Percentiles rank a stretch among this genome's conserved stretches.
phyloP scores from a whole-genome alignment of 2,888 invertebrate species.

The Drosophila macrothrix region DNA sequence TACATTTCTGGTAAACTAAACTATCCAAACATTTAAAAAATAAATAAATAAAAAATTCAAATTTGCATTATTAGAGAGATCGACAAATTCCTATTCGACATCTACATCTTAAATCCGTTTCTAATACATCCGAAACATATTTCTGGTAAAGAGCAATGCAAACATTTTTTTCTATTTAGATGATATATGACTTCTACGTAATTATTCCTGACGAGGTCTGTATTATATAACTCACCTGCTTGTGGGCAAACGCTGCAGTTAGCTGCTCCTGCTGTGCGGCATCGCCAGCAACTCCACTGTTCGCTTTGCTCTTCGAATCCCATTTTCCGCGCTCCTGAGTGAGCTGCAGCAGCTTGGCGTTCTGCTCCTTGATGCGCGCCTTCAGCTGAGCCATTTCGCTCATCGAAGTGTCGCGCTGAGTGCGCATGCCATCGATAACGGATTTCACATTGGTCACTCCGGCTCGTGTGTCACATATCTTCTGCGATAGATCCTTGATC shows the following conservation, averaged over 20 bases:
- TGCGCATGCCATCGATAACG: constrained; percentile 98
- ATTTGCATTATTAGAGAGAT: neutral
- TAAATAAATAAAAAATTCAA: neutral
- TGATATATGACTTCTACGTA: neutral
- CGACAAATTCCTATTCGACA: neutral
- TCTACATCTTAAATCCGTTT: neutral
- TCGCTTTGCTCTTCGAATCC: constrained; percentile 88
- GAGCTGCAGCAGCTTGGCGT: constrained; percentile 91
- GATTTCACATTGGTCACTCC: constrained; percentile 96
- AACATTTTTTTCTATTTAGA: neutral
- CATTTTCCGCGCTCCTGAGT: constrained; percentile 94
- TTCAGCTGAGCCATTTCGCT: constrained; percentile 93
- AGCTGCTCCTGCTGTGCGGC: constrained; percentile 87
- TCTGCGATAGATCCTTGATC: constrained; percentile 92
- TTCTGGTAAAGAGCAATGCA: neutral
- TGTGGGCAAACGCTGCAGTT: constrained; percentile 88
- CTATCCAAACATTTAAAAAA: neutral
- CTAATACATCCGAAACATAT: neutral
- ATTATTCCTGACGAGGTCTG: neutral
- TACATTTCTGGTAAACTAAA: neutral
- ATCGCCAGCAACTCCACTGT: constrained; percentile 78
- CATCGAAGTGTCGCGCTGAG: constrained; percentile 96
- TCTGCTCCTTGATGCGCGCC: constrained; percentile 93
- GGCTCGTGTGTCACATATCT: constrained; percentile 93
- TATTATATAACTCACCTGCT: constrained; percentile 84